These are phyloP conservation scores for Rallus crepitans DNA, from an alignment of 2,797 vertebrate genomes.

Conservation along the genomic window DNA sequence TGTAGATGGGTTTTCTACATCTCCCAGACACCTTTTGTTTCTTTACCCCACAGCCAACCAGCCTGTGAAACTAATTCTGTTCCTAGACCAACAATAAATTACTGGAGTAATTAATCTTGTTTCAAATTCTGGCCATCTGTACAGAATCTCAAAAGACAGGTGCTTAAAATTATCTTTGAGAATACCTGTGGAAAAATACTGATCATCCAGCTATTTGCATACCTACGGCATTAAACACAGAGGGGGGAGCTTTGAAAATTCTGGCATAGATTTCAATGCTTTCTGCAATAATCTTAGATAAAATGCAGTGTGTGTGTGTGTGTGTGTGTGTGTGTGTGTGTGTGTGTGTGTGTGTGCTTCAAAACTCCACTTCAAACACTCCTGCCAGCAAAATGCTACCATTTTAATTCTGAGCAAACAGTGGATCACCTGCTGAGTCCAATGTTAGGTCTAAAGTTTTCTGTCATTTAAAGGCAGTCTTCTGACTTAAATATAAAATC, in stretches of 20 bases:
- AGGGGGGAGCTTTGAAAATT: slow-evolving; percentile 51
- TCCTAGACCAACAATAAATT: slow-evolving; percentile 30
- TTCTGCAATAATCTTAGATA: slow-evolving; percentile 58
- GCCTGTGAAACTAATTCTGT: neutral
- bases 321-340: neutral
- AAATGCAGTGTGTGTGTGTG: slow-evolving; percentile 44
- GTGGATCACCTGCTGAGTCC: slow-evolving; percentile 76
- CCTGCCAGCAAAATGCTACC: slow-evolving; percentile 60
- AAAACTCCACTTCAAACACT: slow-evolving; percentile 67
- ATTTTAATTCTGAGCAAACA: slow-evolving; percentile 75
- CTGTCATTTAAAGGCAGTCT: slow-evolving; percentile 78
- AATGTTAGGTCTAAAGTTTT: slow-evolving; percentile 75
- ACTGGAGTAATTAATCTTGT: slow-evolving; percentile 46
- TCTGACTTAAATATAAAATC: slow-evolving; percentile 83
- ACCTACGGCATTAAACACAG: slow-evolving; percentile 30
- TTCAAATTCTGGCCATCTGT: slow-evolving; percentile 55
- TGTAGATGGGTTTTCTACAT: neutral
- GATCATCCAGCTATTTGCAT: slow-evolving; percentile 53
- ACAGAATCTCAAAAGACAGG: slow-evolving; percentile 54
- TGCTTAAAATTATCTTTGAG: slow-evolving; percentile 57
- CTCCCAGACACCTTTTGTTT: neutral
- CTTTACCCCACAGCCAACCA: neutral
- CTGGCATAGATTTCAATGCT: slow-evolving; percentile 42
- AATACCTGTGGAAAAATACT: slow-evolving; percentile 58
- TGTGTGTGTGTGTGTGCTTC: neutral